These are phyloP conservation scores for Rhinella marina DNA, from an alignment of 2,797 vertebrate species.

Conservation along the genomic window DNA sequence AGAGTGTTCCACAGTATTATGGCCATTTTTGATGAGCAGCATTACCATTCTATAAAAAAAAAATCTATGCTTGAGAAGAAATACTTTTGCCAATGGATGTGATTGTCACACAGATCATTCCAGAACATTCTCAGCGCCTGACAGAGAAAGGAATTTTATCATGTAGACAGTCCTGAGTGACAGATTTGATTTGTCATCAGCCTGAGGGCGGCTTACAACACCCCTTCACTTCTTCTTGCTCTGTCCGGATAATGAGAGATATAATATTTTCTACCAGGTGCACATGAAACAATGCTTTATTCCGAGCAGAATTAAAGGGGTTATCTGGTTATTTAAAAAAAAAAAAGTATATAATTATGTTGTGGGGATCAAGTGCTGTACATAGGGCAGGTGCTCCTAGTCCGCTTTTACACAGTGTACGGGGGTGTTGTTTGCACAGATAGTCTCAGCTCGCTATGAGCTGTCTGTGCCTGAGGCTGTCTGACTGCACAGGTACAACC, in stretches of 20 bases:
- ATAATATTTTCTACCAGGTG: constrained; percentile 13
- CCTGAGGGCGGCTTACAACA: constrained; percentile 26
- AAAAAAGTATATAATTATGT: too few species aligned
- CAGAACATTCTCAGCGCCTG: background rate
- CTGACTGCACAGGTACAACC: too few species aligned
- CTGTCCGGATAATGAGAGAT: background rate
- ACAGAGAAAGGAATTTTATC: background rate
- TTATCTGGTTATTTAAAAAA: too few species aligned
- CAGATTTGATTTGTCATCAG: constrained; percentile 2
- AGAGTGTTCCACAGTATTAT: background rate
- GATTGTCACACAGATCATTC: background rate
- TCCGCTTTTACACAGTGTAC: too few species aligned
- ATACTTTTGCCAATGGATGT: background rate
- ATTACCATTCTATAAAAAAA: background rate
- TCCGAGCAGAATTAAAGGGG: background rate
- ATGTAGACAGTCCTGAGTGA: background rate
- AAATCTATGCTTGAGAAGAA: background rate
- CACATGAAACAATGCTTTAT: background rate
- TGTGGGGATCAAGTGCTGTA: too few species aligned
- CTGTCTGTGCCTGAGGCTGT: too few species aligned
- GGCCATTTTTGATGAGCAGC: background rate
- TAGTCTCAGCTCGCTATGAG: too few species aligned
- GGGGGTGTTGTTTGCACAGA: too few species aligned
- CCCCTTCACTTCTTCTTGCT: background rate
- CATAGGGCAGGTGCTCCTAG: too few species aligned